Evolutionary conservation across 2,888 invertebrate genomes (phyloP).

Genomic region (Pandemis corylana): DNA sequence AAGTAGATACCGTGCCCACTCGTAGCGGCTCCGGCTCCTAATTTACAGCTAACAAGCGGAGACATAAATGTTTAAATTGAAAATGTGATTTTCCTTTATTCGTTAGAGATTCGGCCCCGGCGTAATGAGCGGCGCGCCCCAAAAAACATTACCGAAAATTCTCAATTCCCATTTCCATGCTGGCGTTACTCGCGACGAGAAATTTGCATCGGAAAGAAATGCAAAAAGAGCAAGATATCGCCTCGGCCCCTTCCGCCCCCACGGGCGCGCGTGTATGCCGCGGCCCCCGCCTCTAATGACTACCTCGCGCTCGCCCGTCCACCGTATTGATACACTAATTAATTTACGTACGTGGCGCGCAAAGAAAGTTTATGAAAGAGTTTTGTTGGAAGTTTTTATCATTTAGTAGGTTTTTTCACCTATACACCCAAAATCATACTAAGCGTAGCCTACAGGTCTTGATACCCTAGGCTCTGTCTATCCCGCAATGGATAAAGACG

Average conservation of each 20-base stretch:
- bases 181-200: constrained; percentile 59
- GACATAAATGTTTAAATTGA: constrained; percentile 35
- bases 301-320: constrained; percentile 37
- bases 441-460: too few relatives aligned
- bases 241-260: constrained; percentile 46
- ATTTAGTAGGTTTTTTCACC: neutral
- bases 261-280: constrained; percentile 26
- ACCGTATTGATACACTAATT: constrained; percentile 32
- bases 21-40: constrained; percentile 4
- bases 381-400: neutral
- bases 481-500: too few relatives aligned
- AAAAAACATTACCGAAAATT: constrained; percentile 68
- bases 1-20: constrained; percentile 12
- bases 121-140: constrained; percentile 43
- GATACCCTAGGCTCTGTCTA: too few relatives aligned
- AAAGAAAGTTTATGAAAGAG: constrained; percentile 9
- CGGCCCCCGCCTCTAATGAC: constrained; percentile 41
- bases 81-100: constrained; percentile 31
- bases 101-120: constrained; percentile 26
- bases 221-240: constrained; percentile 68
- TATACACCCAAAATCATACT: too few relatives aligned
- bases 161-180: constrained; percentile 68
- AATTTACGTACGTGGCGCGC: constrained; percentile 22
- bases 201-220: constrained; percentile 79
- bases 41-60: constrained; percentile 24